These are phyloP conservation scores for Lutjanus argentimaculatus DNA, from an alignment of 2,797 vertebrate genomes.

Conservation along the genomic window DNA sequence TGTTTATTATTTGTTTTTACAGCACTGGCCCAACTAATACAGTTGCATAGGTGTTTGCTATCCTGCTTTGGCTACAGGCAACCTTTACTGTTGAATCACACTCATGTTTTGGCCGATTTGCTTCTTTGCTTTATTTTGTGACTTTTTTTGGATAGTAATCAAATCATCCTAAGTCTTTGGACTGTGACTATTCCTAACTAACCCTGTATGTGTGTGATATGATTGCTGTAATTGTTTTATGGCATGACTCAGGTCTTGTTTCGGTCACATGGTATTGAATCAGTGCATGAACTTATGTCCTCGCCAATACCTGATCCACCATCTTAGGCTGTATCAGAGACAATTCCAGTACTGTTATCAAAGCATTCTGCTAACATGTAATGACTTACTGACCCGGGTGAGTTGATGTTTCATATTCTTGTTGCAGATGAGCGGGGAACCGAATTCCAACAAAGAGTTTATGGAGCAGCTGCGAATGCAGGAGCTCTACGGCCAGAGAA, in stretches of 20 bases:
- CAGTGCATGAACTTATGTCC: too few relatives aligned
- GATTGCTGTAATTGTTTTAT: too few relatives aligned
- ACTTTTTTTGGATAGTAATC: not conserved
- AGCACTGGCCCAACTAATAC: not conserved
- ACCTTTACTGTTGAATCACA: not conserved
- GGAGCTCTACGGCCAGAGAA: constrained; percentile 86
- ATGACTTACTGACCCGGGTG: not conserved
- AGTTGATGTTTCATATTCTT: not conserved
- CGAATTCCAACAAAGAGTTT: constrained; percentile 90
- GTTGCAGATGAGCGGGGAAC: constrained; percentile 84
- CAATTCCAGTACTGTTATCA: too few relatives aligned
- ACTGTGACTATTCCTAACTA: not conserved
- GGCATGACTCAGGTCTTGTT: too few relatives aligned
- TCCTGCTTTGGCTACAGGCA: not conserved
- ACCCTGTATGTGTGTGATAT: too few relatives aligned
- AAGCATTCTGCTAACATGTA: not conserved
- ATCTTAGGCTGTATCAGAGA: too few relatives aligned
- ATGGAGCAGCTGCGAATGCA: constrained; percentile 94
- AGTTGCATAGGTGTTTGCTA: not conserved
- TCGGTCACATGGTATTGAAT: too few relatives aligned
- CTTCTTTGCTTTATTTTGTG: not conserved
- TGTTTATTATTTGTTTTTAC: not conserved
- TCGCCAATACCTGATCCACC: too few relatives aligned
- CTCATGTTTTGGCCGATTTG: not conserved
- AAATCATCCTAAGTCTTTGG: not conserved